A percentile compares a stretch with the other conserved stretches of the same genome.
Conservation (phyloP, 2,797 vertebrate species). For the Acrocephalus scirpaceus region DNA sequence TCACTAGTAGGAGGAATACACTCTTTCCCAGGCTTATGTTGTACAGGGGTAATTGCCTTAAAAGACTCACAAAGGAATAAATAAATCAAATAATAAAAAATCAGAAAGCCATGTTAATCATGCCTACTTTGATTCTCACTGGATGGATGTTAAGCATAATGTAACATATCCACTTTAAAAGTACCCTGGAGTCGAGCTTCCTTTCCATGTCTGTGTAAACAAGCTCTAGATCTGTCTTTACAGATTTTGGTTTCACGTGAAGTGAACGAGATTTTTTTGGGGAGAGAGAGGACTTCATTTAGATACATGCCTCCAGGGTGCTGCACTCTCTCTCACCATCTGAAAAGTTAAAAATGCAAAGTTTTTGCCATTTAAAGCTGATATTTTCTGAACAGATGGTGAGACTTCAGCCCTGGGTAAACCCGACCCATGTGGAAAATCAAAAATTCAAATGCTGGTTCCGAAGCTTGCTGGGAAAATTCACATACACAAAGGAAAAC, state of each 20-base stretch:
- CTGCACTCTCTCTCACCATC: background rate
- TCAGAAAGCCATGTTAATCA: background rate
- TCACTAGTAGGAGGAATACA: background rate
- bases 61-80: background rate
- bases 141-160: background rate
- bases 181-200: background rate
- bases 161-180: background rate
- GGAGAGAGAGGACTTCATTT: background rate
- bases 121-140: background rate
- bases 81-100: background rate
- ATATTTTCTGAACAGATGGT: conserved; percentile 26
- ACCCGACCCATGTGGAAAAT: background rate
- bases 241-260: background rate
- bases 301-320: background rate
- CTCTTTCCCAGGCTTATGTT: background rate
- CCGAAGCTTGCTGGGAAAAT: background rate
- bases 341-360: background rate
- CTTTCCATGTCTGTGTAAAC: background rate
- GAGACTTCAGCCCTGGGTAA: background rate
- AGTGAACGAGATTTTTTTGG: background rate
- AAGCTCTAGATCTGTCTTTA: background rate
- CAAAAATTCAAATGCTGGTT: background rate
- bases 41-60: background rate
- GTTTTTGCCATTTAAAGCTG: conserved; percentile 6
- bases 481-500: background rate